Evolutionary conservation across 2,113 vertebrate species (phyloP).

Genomic region (Pygoscelis adeliae): DNA sequence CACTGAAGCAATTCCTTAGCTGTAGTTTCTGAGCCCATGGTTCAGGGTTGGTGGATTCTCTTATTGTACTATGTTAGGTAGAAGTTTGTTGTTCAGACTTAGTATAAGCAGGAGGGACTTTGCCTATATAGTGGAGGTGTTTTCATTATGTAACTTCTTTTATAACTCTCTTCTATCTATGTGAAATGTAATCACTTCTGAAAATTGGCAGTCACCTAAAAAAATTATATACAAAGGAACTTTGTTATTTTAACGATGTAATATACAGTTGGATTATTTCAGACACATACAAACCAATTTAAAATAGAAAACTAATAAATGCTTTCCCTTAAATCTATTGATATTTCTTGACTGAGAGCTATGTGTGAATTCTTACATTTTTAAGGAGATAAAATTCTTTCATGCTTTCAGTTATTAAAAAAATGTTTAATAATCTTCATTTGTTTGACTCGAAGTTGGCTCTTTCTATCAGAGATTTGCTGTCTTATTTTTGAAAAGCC

Average conservation of each 20-base stretch:
- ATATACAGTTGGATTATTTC: not conserved
- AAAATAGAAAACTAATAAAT: slow-evolving; percentile 20
- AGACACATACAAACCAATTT: not conserved
- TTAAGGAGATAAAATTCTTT: not conserved
- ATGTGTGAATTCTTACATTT: slow-evolving; percentile 1
- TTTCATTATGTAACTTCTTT: not conserved
- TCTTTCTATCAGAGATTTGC: slow-evolving; percentile 33
- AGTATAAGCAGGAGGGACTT: not conserved
- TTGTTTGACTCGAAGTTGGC: not conserved
- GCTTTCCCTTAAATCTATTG: not conserved
- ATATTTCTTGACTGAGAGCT: slow-evolving; percentile 26
- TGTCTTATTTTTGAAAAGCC: slow-evolving; percentile 47
- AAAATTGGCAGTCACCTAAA: not conserved
- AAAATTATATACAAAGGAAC: not conserved
- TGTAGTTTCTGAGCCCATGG: not conserved
- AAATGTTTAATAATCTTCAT: slow-evolving; percentile 13
- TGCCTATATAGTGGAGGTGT: not conserved
- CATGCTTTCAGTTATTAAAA: not conserved
- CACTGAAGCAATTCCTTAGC: not conserved
- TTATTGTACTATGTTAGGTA: not conserved
- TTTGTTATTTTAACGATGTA: not conserved
- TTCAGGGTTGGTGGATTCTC: not conserved
- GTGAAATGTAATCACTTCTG: not conserved
- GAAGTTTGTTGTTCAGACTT: not conserved
- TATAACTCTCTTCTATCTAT: not conserved